Base-by-base conservation (phyloP, 1,140 invertebrate species). In the Pygmarrhopalites habei region DNA sequence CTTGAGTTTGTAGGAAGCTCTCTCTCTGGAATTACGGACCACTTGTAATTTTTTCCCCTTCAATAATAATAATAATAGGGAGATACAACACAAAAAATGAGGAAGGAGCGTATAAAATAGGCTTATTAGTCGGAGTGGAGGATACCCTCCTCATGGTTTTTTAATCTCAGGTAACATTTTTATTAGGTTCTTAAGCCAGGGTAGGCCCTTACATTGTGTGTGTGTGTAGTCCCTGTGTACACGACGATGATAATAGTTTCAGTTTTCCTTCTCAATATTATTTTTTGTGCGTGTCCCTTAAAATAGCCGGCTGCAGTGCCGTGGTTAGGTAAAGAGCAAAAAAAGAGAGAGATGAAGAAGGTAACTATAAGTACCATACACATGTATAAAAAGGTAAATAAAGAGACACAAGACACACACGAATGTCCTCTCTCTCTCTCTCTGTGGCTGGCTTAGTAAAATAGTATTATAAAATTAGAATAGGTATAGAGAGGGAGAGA, bases 121-220 rank as follows among this genome's bases (percentile, higher is more conserved):
- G 44, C 44, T 47, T 25, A 58, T 58, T 46, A 5, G 29, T 58
- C n/a, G 25, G 55, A 39, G 39, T 43, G 17, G n/a, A n/a, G n/a
- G n/a, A n/a, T n/a, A n/a, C n/a, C n/a, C n/a, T n/a, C n/a, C 30
- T n/a, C n/a, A 25, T 26, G 10, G 19, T 35, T 51, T 55, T 25
- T 23, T 58, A 35, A 57, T 59, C 63, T 60, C 58, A 57, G 64
- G 41, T 65, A 65, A 60, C 64, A 65, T 53, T 56, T 53, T 60
- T 59, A 61, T 61, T 61, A 61, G 59, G 14, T 49, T 49, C 46
- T 23, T 49, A n/a, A n/a, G n/a, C n/a, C n/a, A n/a, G n/a, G 15
- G 53, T 35, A 56, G 21, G 19, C 10, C 23, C 26, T 46, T 43
- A 44, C 25, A n/a, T 35, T 21, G 19, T 43, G 29, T 19, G 23